These are phyloP conservation scores for Drosophila borborema DNA, from an alignment of 2,888 invertebrate species.

Conservation along the genomic window DNA sequence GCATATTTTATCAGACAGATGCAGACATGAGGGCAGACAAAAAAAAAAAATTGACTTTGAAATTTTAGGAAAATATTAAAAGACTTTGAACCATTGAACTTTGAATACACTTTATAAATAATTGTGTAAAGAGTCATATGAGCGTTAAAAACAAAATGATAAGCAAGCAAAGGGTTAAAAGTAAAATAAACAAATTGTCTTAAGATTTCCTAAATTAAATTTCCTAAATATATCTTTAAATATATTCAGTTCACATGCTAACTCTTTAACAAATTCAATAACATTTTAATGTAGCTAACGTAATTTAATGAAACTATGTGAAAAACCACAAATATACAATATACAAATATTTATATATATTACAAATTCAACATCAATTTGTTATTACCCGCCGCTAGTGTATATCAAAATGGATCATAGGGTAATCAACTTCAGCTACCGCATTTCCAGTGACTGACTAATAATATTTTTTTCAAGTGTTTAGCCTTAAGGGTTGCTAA, in stretches of 20 bases:
- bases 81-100: background rate
- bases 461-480: slow-evolving; percentile 23
- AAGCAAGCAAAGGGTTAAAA: background rate
- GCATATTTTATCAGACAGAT: slow-evolving; percentile 47
- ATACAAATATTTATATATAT: too few relatives aligned
- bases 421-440: slow-evolving; percentile 14
- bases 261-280: too few relatives aligned
- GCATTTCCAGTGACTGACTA: slow-evolving; percentile 6
- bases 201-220: too few relatives aligned
- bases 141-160: too few relatives aligned
- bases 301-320: too few relatives aligned
- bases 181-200: background rate
- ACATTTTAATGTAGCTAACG: too few relatives aligned
- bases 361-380: background rate
- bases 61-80: slow-evolving; percentile 18
- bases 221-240: too few relatives aligned
- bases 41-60: slow-evolving; percentile 16
- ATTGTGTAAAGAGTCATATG: too few relatives aligned
- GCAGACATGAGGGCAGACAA: slow-evolving; percentile 28
- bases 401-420: slow-evolving; percentile 8
- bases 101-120: background rate
- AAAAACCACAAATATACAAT: too few relatives aligned
- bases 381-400: background rate
- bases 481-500: slow-evolving; percentile 26
- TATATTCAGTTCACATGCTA: too few relatives aligned